Evolutionary conservation across 1,140 invertebrate species (phyloP).

Genomic region (Reticulitermes speratus): DNA sequence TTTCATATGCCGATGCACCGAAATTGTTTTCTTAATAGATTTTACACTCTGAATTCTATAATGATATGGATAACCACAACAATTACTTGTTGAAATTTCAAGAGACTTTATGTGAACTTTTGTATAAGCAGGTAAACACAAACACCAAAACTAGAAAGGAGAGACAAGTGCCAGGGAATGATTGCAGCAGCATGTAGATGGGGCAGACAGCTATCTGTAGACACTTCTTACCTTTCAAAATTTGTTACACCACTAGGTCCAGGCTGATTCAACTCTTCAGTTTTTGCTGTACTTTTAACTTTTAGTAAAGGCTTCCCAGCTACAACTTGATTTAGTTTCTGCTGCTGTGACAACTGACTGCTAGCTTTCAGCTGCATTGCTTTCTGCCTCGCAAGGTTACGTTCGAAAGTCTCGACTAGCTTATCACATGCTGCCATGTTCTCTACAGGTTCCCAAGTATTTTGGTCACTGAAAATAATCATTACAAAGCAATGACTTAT

Average conservation of each 20-base stretch:
- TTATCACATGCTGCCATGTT: constrained; percentile 71
- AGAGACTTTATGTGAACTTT: no score
- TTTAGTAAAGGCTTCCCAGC: background rate
- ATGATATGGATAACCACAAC: no score
- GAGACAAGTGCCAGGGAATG: no score
- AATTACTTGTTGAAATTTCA: no score
- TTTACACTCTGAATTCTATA: no score
- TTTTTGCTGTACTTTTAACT: constrained; percentile 36
- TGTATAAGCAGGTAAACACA: no score
- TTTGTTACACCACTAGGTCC: constrained; percentile 45
- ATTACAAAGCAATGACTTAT: constrained; percentile 36
- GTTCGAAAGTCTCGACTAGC: constrained; percentile 75
- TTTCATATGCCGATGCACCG: no score
- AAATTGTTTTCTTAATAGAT: no score
- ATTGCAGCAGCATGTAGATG: no score
- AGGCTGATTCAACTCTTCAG: constrained; percentile 44
- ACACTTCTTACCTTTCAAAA: background rate
- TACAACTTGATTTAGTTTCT: background rate
- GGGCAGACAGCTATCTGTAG: no score
- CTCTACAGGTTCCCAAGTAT: constrained; percentile 76
- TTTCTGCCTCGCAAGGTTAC: constrained; percentile 71
- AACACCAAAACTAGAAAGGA: no score
- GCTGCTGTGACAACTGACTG: background rate
- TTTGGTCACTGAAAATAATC: constrained; percentile 57
- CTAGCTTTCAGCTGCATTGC: constrained; percentile 54